Evolutionary conservation across 2,113 vertebrate genomes (phyloP).

Genomic region (Pseudorasbora parva): DNA sequence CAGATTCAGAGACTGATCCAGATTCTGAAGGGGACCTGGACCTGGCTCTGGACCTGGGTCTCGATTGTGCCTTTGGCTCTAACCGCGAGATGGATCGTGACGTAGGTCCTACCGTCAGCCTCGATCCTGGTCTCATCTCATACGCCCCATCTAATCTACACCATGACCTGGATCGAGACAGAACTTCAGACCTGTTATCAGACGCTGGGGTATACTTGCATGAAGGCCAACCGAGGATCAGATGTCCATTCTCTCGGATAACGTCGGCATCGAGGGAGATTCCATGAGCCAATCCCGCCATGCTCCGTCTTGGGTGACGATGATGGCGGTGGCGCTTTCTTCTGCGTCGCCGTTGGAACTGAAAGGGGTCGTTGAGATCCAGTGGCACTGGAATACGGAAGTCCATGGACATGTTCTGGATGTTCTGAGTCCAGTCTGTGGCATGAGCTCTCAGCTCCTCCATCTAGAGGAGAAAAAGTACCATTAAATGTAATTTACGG

Average conservation of each 20-base stretch:
- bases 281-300: constrained; percentile 58
- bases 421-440: constrained; percentile 87
- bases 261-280: constrained; percentile 54
- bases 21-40: constrained; percentile 62
- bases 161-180: constrained; percentile 39
- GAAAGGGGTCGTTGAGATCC: constrained; percentile 79
- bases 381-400: constrained; percentile 83
- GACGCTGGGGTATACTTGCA: constrained; percentile 26
- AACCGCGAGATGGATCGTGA: constrained; percentile 39
- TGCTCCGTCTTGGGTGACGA: constrained; percentile 16
- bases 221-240: constrained; percentile 67
- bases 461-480: constrained; percentile 76
- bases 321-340: constrained; percentile 70
- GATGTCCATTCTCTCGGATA: constrained; percentile 70
- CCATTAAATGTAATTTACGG: neutral
- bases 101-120: constrained; percentile 60
- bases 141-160: constrained; percentile 57
- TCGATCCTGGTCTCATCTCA: constrained; percentile 63
- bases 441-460: constrained; percentile 89
- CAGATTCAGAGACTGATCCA: constrained; percentile 46
- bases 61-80: constrained; percentile 50
- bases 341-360: constrained; percentile 76
- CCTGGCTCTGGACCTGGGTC: constrained; percentile 43
- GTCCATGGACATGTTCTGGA: constrained; percentile 84
- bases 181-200: constrained; percentile 48